These are phyloP conservation scores for Antechinus stuartii DNA, from an alignment of 2,113 vertebrate species.

Conservation along the genomic window DNA sequence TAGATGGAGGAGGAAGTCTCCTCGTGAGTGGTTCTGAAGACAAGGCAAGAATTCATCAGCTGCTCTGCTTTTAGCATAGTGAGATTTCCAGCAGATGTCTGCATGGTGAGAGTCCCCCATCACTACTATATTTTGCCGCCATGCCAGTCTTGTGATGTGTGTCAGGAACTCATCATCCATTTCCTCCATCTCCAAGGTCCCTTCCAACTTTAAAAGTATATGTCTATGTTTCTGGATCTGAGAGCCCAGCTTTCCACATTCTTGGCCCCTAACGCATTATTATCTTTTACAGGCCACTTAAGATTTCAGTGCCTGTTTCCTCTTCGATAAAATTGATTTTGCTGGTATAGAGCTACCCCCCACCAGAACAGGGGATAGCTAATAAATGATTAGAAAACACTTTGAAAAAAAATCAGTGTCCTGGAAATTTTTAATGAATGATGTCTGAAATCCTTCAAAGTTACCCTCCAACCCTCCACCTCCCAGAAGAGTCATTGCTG, in stretches of 20 bases:
- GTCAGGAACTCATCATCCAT: neutral
- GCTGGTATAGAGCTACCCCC: neutral
- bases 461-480: neutral
- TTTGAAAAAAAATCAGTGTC: neutral
- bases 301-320: neutral
- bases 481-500: neutral
- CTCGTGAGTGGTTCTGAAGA: neutral
- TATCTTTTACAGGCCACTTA: conserved; percentile 2
- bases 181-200: neutral
- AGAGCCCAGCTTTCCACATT: neutral
- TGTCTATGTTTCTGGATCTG: neutral
- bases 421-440: conserved; percentile 5
- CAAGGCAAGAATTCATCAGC: neutral
- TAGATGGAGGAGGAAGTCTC: neutral
- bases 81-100: conserved; percentile 6
- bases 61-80: neutral
- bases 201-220: neutral
- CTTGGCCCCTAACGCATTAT: neutral
- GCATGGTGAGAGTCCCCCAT: neutral
- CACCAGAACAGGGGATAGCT: neutral
- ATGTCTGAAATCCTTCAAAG: conserved; percentile 4
- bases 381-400: neutral
- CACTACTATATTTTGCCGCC: neutral
- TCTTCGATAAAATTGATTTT: neutral
- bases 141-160: neutral